Conservation (phyloP, 2,888 invertebrate genomes). For the Agonopterix subpropinquella region DNA sequence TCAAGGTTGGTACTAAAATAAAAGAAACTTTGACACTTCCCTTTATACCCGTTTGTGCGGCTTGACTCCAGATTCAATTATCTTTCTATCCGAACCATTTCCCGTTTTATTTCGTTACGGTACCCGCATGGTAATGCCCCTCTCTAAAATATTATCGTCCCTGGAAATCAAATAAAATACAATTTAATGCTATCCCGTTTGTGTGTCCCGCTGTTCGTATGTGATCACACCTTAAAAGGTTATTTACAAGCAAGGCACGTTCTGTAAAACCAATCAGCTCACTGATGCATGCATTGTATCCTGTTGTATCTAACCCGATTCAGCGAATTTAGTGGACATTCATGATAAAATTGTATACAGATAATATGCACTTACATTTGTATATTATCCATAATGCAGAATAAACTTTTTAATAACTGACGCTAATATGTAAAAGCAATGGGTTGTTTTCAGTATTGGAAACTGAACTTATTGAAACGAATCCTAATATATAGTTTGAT, state of each 20-base stretch:
- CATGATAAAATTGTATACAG: background rate
- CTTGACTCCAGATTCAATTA: slow-evolving; percentile 46
- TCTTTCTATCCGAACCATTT: slow-evolving; percentile 34
- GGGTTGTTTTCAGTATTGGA: too few species aligned
- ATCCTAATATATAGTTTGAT: too few species aligned
- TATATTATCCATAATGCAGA: too few species aligned
- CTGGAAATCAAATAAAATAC: slow-evolving; percentile 27
- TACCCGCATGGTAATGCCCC: slow-evolving; percentile 47
- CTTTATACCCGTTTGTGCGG: slow-evolving; percentile 30
- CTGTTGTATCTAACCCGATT: slow-evolving; percentile 17
- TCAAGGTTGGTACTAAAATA: slow-evolving; percentile 77
- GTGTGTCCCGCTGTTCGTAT: slow-evolving; percentile 28
- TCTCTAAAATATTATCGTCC: slow-evolving; percentile 46
- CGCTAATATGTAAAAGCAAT: too few species aligned
- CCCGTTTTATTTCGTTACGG: slow-evolving; percentile 42
- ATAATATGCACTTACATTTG: too few species aligned
- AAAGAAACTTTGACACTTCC: slow-evolving; percentile 13
- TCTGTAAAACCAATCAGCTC: slow-evolving; percentile 18
- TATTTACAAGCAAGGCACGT: slow-evolving; percentile 16
- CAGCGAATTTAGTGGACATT: slow-evolving; percentile 1
- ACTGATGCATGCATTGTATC: slow-evolving; percentile 11
- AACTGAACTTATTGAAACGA: too few species aligned
- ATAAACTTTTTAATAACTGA: too few species aligned
- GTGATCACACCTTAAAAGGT: slow-evolving; percentile 20
- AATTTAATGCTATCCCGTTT: slow-evolving; percentile 22